A percentile compares a stretch with the other conserved stretches of the same genome.
Evolutionary conservation across 2,113 vertebrate genomes (phyloP).

Genomic region (Mixornis gularis): DNA sequence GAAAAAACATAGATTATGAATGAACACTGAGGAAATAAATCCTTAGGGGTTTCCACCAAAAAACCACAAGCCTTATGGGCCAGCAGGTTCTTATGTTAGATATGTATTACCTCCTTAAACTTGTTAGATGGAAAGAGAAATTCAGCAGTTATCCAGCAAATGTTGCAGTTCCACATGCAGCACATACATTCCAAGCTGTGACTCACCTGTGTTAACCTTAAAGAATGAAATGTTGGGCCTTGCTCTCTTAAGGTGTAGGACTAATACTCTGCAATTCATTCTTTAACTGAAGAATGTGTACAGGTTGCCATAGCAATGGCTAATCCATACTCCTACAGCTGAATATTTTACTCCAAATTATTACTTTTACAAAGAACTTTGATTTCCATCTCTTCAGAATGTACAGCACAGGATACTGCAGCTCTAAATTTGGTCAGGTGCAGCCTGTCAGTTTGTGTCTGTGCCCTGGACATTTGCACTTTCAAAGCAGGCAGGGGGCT

Average conservation of each 20-base stretch:
- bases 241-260: neutral
- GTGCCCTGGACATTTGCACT: neutral
- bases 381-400: neutral
- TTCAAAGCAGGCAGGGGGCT: neutral
- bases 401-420: neutral
- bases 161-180: neutral
- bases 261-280: neutral
- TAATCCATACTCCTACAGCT: neutral
- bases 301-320: neutral
- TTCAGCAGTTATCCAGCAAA: neutral
- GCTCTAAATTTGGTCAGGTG: neutral
- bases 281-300: neutral
- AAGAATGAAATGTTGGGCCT: neutral
- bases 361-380: neutral
- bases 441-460: neutral
- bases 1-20: neutral
- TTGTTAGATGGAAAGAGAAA: neutral
- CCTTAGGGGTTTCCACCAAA: neutral
- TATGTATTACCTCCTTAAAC: neutral
- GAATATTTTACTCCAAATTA: neutral
- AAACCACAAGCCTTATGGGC: neutral
- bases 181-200: neutral
- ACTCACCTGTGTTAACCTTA: neutral
- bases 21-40: neutral
- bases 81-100: neutral